Percentiles rank a stretch among this genome's conserved stretches.
These are phyloP conservation scores for Dolichotis patagonum DNA, from an alignment of 2,113 vertebrate genomes.

Conservation along the genomic window DNA sequence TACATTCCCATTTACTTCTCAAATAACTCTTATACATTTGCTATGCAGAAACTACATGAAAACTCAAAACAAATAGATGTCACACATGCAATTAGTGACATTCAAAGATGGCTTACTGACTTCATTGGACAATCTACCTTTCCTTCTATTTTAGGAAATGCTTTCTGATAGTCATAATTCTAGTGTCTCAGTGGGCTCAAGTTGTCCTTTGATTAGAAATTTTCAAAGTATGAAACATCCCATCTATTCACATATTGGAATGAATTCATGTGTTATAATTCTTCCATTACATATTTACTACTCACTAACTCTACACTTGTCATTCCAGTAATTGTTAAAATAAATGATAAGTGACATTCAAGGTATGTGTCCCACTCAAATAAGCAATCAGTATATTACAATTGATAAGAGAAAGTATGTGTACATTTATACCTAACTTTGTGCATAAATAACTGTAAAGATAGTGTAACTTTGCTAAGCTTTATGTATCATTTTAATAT, in stretches of 20 bases:
- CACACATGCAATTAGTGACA: not conserved
- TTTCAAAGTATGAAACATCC: not conserved
- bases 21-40: not conserved
- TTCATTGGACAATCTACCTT: not conserved
- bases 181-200: not conserved
- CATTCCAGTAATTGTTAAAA: not conserved
- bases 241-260: not conserved
- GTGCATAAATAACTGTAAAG: not conserved
- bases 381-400: not conserved
- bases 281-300: not conserved
- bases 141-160: constrained; percentile 12
- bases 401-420: not conserved
- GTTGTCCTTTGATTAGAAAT: not conserved
- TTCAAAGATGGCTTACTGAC: not conserved
- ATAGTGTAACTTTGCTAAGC: not conserved
- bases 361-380: not conserved
- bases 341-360: not conserved
- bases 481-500: not conserved
- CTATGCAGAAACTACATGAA: not conserved
- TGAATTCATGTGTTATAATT: constrained; percentile 2
- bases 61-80: not conserved
- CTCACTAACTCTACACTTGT: not conserved
- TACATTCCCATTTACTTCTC: not conserved
- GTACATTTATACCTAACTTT: constrained; percentile 3
- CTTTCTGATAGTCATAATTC: not conserved